These are phyloP conservation scores for Argopecten irradians DNA, from an alignment of 1,140 invertebrate species.

Conservation along the genomic window DNA sequence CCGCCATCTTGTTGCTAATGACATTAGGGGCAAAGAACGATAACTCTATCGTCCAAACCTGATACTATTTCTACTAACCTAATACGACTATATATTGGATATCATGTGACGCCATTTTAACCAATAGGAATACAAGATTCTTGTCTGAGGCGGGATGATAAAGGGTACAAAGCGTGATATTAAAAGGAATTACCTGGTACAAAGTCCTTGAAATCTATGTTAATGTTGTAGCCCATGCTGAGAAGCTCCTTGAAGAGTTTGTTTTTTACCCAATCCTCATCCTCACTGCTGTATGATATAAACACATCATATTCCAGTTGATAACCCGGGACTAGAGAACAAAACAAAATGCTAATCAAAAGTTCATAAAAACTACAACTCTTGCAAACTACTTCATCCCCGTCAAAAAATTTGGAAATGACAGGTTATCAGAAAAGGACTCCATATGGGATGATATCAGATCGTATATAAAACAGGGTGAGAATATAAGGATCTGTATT, in stretches of 20 bases:
- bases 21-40: too few relatives aligned
- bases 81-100: too few relatives aligned
- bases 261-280: constrained; percentile 57
- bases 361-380: not conserved
- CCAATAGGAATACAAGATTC: too few relatives aligned
- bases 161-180: not conserved
- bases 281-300: constrained; percentile 62
- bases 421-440: not conserved
- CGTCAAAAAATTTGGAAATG: not conserved
- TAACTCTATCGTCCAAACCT: too few relatives aligned
- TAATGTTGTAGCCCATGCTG: constrained; percentile 51
- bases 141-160: too few relatives aligned
- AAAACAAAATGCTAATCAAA: not conserved
- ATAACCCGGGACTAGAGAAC: constrained; percentile 50
- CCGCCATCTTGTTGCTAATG: too few relatives aligned
- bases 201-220: constrained; percentile 65
- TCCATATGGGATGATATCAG: not conserved
- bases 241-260: constrained; percentile 50
- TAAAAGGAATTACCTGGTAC: constrained; percentile 53
- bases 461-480: not conserved
- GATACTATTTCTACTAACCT: too few relatives aligned
- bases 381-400: not conserved
- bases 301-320: constrained; percentile 59
- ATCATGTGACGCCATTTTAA: too few relatives aligned
- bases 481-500: not conserved